phyloP scores from a whole-genome alignment of 1,140 invertebrate species.

The Drosophila nasuta region DNA sequence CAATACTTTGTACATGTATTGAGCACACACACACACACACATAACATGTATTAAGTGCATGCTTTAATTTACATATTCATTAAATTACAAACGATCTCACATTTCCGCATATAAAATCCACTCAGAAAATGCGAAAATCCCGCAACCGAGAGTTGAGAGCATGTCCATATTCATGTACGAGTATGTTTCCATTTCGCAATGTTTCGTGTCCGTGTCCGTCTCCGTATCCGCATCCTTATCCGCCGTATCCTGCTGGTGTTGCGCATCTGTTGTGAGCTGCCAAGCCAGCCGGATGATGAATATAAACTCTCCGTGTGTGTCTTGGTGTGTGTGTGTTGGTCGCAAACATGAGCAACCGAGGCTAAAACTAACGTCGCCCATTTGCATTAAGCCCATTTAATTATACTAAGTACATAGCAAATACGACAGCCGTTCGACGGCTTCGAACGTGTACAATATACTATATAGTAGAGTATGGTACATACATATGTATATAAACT shows the following conservation, averaged over 20 bases:
- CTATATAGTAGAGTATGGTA: too few species aligned
- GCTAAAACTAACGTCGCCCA: constrained; percentile 27
- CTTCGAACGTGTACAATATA: constrained; percentile 3
- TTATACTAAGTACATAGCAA: constrained; percentile 83
- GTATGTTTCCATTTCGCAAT: neutral
- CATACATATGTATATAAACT: too few species aligned
- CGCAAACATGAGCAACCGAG: constrained; percentile 15
- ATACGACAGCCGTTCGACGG: constrained; percentile 51
- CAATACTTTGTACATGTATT: constrained; percentile 26
- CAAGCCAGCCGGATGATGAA: constrained; percentile 51
- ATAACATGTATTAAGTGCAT: constrained; percentile 64
- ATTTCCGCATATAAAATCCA: constrained; percentile 59
- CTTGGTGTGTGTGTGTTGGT: constrained; percentile 6
- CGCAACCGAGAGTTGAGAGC: neutral
- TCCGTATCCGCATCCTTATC: constrained; percentile 13
- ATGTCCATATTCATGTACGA: constrained; percentile 18
- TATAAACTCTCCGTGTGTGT: constrained; percentile 50
- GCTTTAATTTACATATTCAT: constrained; percentile 80
- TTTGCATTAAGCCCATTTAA: constrained; percentile 82
- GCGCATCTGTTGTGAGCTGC: constrained; percentile 48
- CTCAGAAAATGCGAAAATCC: constrained; percentile 47
- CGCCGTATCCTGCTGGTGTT: constrained; percentile 13
- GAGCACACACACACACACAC: constrained; percentile 18
- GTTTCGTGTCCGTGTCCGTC: constrained; percentile 18
- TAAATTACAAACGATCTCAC: constrained; percentile 71